Evolutionary conservation across 2,113 vertebrate species (phyloP).

Genomic region (Egretta garzetta): DNA sequence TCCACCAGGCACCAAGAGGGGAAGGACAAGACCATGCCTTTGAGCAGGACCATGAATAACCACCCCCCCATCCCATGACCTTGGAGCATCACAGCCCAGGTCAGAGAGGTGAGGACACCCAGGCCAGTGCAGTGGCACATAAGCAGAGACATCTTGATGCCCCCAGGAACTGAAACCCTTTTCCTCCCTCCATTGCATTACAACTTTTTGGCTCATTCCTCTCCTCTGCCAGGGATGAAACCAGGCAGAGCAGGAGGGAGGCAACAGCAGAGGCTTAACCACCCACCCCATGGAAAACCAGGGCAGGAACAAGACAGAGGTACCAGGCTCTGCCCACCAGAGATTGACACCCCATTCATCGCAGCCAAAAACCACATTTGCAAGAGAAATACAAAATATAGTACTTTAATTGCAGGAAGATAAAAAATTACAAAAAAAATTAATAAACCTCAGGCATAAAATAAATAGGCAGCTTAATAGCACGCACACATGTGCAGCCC

Average conservation of each 20-base stretch:
- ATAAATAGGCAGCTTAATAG: constrained; percentile 71
- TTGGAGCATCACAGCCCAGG: background rate
- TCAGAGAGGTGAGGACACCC: background rate
- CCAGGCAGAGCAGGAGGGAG: background rate
- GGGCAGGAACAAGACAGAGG: background rate
- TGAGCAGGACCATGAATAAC: background rate
- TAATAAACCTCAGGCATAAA: constrained; percentile 33
- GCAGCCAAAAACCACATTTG: background rate
- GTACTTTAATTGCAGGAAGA: constrained; percentile 66
- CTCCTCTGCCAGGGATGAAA: background rate
- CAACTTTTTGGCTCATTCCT: background rate
- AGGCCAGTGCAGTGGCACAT: background rate
- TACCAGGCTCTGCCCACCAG: background rate
- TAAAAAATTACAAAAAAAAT: constrained; percentile 7
- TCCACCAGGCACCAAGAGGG: accelerated
- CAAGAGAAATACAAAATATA: constrained; percentile 52
- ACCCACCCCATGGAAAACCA: background rate
- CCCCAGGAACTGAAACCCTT: background rate
- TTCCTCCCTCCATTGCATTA: background rate
- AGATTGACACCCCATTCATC: background rate
- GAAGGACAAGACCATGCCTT: background rate
- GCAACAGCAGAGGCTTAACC: background rate
- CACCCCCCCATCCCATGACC: background rate
- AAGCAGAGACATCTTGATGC: background rate
- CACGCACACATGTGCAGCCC: background rate